Conservation (phyloP, 2,888 invertebrate species). For the Ophion obscuratus region DNA sequence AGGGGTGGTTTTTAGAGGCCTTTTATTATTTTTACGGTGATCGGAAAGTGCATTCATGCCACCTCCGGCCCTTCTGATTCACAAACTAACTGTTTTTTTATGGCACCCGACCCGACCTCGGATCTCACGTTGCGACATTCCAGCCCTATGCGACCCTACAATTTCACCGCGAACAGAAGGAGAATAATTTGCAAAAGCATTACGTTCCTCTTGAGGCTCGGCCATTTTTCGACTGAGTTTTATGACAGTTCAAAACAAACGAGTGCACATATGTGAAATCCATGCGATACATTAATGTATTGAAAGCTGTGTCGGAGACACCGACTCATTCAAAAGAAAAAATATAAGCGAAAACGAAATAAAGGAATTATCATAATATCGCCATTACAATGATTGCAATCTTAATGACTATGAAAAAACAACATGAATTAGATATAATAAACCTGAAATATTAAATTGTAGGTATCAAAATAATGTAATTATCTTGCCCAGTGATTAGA, state of each 20-base stretch:
- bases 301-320: conserved; percentile 8
- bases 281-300: not conserved
- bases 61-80: not conserved
- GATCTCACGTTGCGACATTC: not conserved
- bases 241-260: not conserved
- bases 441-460: not conserved
- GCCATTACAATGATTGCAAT: no score
- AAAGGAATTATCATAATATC: not conserved
- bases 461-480: not conserved
- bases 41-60: conserved; percentile 4
- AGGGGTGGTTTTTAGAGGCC: conserved; percentile 4
- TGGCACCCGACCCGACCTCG: conserved; percentile 14
- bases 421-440: not conserved
- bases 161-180: conserved; percentile 12
- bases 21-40: not conserved
- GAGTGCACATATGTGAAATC: conserved; percentile 9
- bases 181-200: conserved; percentile 15
- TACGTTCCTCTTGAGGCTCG: no score
- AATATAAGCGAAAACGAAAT: not conserved
- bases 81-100: conserved; percentile 6
- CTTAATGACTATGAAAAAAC: not conserved
- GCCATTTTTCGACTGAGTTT: not conserved
- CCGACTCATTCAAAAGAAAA: not conserved
- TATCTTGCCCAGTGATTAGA: not conserved
- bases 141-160: not conserved